phyloP scores from a whole-genome alignment of 2,797 vertebrate species.

The Hippocampus kuda region DNA sequence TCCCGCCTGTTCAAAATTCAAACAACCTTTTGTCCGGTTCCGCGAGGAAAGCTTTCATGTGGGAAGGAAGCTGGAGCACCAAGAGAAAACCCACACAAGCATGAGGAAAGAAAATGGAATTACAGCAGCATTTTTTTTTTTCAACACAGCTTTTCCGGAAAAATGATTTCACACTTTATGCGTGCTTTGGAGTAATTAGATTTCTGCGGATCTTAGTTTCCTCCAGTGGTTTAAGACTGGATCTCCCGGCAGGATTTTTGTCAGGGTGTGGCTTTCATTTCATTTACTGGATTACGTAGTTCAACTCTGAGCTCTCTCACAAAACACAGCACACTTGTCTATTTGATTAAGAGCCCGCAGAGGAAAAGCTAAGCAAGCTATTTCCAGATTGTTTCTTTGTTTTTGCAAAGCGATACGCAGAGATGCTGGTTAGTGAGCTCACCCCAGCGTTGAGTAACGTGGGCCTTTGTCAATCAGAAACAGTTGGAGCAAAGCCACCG shows the following conservation, averaged over 20 bases:
- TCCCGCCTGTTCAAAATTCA: neutral
- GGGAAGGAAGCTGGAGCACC: neutral
- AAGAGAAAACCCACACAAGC: neutral
- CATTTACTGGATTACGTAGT: conserved; percentile 60
- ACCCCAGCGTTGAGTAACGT: conserved; percentile 43
- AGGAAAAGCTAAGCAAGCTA: conserved; percentile 40
- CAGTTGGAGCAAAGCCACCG: conserved; percentile 50
- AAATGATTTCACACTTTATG: conserved; percentile 61
- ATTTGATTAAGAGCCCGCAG: conserved; percentile 49
- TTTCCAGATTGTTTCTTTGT: conserved; percentile 60
- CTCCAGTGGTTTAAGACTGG: conserved; percentile 53
- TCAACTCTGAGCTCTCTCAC: conserved; percentile 58
- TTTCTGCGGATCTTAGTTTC: conserved; percentile 45
- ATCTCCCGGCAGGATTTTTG: conserved; percentile 53
- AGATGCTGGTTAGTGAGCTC: conserved; percentile 43
- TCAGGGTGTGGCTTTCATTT: conserved; percentile 51
- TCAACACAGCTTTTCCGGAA: conserved; percentile 43
- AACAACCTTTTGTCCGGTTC: neutral
- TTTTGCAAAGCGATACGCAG: conserved; percentile 34
- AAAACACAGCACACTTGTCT: conserved; percentile 48
- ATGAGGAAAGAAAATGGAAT: neutral
- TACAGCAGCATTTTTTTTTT: conserved; percentile 13
- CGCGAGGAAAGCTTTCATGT: neutral
- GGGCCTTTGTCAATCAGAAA: conserved; percentile 56
- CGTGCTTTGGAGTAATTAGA: conserved; percentile 60